A percentile compares a stretch with the other conserved stretches of the same genome.
Evolutionary conservation across 2,113 vertebrate species (phyloP).

Genomic region (Menidia beryllina): DNA sequence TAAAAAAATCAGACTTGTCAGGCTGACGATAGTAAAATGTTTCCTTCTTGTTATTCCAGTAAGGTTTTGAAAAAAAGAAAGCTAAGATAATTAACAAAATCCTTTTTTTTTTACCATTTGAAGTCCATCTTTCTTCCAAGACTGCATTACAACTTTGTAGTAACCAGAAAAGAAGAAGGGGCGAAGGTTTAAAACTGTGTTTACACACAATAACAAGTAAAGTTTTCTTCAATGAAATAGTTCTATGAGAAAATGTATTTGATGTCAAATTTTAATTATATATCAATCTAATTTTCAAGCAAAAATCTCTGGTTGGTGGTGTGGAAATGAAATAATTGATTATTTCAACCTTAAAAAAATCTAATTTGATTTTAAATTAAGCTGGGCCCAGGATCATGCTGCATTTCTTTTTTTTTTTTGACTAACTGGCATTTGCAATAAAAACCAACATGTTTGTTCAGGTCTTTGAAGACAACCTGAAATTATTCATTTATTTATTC

Average conservation of each 20-base stretch:
- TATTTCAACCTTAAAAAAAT: no score
- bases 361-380: no score
- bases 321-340: background rate
- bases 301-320: background rate
- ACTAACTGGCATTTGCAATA: background rate
- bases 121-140: background rate
- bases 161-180: background rate
- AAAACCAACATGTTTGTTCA: background rate
- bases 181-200: background rate
- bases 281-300: no score
- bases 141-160: background rate
- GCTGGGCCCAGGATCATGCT: no score
- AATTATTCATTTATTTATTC: no score
- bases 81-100: no score
- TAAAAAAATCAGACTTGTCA: no score
- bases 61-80: no score
- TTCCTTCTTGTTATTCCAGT: no score
- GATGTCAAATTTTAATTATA: background rate
- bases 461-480: no score
- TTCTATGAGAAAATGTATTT: background rate
- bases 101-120: background rate
- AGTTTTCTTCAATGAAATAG: background rate
- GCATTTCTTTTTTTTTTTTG: no score
- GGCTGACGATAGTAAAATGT: no score
- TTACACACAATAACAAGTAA: background rate